Conservation (phyloP, 2,113 vertebrate species). For the Quiscalus mexicanus region DNA sequence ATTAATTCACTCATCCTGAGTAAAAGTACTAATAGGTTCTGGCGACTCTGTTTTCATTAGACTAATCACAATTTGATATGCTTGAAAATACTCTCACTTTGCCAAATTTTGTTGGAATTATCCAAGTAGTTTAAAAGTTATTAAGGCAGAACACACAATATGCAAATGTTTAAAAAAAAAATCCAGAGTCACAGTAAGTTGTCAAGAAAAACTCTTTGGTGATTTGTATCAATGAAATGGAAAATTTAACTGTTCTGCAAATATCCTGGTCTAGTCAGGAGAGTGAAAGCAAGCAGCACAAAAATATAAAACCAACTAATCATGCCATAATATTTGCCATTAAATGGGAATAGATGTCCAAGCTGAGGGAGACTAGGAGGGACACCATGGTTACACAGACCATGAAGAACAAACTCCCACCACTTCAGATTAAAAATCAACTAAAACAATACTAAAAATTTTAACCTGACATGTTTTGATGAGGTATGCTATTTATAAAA, state of each 20-base stretch:
- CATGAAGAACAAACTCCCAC: not conserved
- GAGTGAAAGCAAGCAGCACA: not conserved
- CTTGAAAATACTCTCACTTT: conserved; percentile 6
- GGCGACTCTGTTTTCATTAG: conserved; percentile 47
- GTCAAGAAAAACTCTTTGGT: not conserved
- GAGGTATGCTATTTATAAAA: not conserved
- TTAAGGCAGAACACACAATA: conserved; percentile 13
- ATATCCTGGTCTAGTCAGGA: not conserved
- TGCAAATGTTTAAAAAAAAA: not conserved
- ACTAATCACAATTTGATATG: conserved; percentile 24
- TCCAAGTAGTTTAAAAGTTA: conserved; percentile 13
- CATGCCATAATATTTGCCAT: not conserved
- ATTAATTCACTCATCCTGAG: conserved; percentile 14
- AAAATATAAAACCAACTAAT: not conserved
- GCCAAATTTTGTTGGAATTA: conserved; percentile 42
- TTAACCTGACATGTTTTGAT: not conserved
- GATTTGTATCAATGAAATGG: not conserved
- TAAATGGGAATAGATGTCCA: not conserved
- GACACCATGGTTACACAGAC: not conserved
- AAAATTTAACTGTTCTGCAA: not conserved
- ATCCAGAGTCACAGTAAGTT: not conserved
- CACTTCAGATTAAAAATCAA: not conserved
- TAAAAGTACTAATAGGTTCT: conserved; percentile 29
- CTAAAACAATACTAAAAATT: not conserved
- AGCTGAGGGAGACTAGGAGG: not conserved